These are phyloP conservation scores for Oryctes rhinoceros DNA, from an alignment of 1,140 invertebrate genomes.

Conservation along the genomic window DNA sequence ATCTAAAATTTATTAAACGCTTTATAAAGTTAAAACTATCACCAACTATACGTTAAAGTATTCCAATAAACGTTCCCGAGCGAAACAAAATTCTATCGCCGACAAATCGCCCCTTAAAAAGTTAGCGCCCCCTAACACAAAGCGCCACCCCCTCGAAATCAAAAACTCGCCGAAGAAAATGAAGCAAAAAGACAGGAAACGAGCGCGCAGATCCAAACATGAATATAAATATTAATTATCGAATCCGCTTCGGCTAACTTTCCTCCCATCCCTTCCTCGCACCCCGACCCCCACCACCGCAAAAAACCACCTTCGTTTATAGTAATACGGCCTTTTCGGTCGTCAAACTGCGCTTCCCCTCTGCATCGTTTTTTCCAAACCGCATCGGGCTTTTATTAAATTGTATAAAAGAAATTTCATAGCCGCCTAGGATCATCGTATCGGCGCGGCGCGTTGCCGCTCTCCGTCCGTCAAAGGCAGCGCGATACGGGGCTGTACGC, in stretches of 20 bases:
- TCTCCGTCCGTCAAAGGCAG: slow-evolving; percentile 46
- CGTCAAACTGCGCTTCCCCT: slow-evolving; percentile 15
- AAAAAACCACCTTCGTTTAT: neutral
- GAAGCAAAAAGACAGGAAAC: neutral
- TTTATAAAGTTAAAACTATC: neutral
- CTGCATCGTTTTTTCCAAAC: slow-evolving; percentile 23
- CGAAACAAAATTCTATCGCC: neutral
- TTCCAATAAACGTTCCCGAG: neutral
- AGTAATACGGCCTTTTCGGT: slow-evolving; percentile 7
- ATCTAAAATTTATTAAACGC: no score
- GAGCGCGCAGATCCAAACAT: neutral
- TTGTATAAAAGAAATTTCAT: slow-evolving; percentile 51
- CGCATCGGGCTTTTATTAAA: slow-evolving; percentile 47
- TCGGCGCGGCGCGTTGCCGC: slow-evolving; percentile 45
- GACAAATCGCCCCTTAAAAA: neutral
- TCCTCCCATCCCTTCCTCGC: neutral
- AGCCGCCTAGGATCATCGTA: slow-evolving; percentile 48
- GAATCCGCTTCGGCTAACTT: neutral
- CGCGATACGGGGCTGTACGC: neutral
- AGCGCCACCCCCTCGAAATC: neutral
- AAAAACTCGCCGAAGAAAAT: neutral
- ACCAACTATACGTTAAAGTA: neutral
- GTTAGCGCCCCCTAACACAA: neutral
- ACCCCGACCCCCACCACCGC: neutral
- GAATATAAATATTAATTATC: slow-evolving; percentile 32